phyloP scores from a whole-genome alignment of 1,140 invertebrate species.

The Sitobion miscanthi region DNA sequence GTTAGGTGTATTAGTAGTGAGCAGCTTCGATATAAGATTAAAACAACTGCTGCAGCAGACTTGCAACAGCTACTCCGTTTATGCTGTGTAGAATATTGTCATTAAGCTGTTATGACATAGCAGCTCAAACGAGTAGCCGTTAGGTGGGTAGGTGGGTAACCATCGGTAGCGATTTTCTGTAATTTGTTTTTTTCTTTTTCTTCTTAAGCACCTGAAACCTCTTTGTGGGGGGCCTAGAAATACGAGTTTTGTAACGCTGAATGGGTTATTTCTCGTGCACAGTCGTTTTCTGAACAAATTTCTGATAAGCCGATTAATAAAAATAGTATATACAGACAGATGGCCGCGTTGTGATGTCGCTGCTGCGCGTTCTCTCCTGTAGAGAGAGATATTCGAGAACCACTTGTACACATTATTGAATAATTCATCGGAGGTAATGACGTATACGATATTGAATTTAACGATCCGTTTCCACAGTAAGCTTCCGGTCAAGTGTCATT shows the following conservation, averaged over 20 bases:
- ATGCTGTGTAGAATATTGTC: neutral
- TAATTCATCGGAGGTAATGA: slow-evolving; percentile 43
- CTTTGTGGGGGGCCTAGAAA: slow-evolving; percentile 35
- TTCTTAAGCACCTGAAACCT: neutral
- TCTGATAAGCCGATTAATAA: slow-evolving; percentile 51
- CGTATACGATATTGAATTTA: slow-evolving; percentile 48
- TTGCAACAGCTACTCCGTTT: neutral
- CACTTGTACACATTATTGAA: slow-evolving; percentile 24
- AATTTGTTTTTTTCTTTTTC: slow-evolving; percentile 6
- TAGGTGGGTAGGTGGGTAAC: neutral
- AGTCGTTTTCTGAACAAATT: slow-evolving; percentile 26
- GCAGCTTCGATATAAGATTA: neutral
- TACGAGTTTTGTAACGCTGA: slow-evolving; percentile 24
- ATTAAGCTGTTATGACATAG: slow-evolving; percentile 21
- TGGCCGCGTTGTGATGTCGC: neutral
- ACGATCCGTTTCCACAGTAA: slow-evolving; percentile 29
- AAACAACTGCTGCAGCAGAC: slow-evolving; percentile 3
- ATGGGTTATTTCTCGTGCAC: neutral
- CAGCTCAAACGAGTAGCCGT: neutral
- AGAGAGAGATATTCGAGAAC: neutral
- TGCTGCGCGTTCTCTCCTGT: neutral
- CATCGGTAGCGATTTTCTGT: slow-evolving; percentile 41
- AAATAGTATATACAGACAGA: neutral
- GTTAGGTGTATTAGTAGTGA: neutral
- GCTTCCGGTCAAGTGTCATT: slow-evolving; percentile 48